phyloP scores from a whole-genome alignment of 1,140 invertebrate species.

The Hyles vespertilio region DNA sequence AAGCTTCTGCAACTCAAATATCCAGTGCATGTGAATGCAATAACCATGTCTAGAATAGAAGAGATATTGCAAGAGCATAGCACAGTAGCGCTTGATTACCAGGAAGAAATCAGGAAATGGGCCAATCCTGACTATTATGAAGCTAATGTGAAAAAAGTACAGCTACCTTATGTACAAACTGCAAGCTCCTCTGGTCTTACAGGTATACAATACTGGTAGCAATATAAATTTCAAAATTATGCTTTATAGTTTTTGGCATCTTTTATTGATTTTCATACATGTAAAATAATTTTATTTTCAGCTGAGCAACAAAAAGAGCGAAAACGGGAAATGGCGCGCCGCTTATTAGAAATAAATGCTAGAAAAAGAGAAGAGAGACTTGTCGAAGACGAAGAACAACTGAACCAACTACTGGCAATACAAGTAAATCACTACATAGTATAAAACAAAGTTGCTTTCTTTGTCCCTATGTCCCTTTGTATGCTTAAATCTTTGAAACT shows the following conservation, averaged over 20 bases:
- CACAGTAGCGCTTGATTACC: slow-evolving; percentile 86
- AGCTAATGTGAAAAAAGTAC: slow-evolving; percentile 87
- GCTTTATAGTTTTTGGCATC: too few species aligned
- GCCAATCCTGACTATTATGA: slow-evolving; percentile 89
- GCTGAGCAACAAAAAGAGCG: slow-evolving; percentile 91
- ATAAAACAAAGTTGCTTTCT: too few species aligned
- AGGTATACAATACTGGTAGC: slow-evolving; percentile 23
- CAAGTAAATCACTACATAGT: too few species aligned
- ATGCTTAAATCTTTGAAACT: too few species aligned
- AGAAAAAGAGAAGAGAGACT: slow-evolving; percentile 90
- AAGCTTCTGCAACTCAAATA: slow-evolving; percentile 95
- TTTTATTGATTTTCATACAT: too few species aligned
- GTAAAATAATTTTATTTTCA: slow-evolving; percentile 29
- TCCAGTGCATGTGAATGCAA: slow-evolving; percentile 90
- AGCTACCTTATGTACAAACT: slow-evolving; percentile 85
- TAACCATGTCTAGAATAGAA: slow-evolving; percentile 91
- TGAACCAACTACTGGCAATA: slow-evolving; percentile 85
- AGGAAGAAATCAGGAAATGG: slow-evolving; percentile 88
- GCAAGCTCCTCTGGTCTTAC: slow-evolving; percentile 49
- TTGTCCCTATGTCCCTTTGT: too few species aligned
- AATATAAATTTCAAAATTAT: too few species aligned
- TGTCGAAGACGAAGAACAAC: slow-evolving; percentile 91
- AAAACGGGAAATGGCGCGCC: slow-evolving; percentile 87
- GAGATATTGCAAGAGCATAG: slow-evolving; percentile 90
- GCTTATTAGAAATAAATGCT: slow-evolving; percentile 90